These are phyloP conservation scores for Cerastis leucographa DNA, from an alignment of 2,888 invertebrate genomes.

Conservation along the genomic window DNA sequence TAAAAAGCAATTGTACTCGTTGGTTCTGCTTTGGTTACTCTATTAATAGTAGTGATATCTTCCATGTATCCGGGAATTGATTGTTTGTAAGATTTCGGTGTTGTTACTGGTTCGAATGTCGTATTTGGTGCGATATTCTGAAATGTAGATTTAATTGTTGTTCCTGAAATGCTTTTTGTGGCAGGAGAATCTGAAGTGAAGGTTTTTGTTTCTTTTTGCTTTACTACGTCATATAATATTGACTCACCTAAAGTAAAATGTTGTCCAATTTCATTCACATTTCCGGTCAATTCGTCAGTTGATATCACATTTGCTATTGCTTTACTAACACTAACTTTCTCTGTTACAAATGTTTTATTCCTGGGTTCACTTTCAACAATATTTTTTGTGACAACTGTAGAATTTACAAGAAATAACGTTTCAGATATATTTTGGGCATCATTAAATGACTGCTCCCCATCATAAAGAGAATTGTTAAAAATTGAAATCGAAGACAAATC, in stretches of 20 bases:
- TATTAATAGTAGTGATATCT: background rate
- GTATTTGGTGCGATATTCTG: background rate
- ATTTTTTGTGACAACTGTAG: background rate
- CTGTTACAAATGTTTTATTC: background rate
- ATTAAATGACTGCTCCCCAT: background rate
- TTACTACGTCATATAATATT: slow-evolving; percentile 1
- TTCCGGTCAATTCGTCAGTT: background rate
- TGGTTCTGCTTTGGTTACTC: background rate
- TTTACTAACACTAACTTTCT: background rate
- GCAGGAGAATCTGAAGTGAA: background rate
- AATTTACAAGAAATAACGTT: background rate
- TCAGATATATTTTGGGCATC: background rate
- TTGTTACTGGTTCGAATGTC: background rate
- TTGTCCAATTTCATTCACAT: background rate
- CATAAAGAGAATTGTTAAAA: background rate
- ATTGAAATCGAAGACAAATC: background rate
- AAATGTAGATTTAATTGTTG: background rate
- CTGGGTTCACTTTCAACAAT: background rate
- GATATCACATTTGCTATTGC: background rate
- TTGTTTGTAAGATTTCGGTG: background rate
- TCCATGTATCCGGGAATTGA: background rate
- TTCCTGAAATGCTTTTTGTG: background rate
- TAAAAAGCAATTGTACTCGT: background rate
- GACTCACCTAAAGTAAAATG: background rate
- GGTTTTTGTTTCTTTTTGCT: background rate